Evolutionary conservation across 1,140 invertebrate species (phyloP).

Genomic region (Zaprionus tsacasi): DNA sequence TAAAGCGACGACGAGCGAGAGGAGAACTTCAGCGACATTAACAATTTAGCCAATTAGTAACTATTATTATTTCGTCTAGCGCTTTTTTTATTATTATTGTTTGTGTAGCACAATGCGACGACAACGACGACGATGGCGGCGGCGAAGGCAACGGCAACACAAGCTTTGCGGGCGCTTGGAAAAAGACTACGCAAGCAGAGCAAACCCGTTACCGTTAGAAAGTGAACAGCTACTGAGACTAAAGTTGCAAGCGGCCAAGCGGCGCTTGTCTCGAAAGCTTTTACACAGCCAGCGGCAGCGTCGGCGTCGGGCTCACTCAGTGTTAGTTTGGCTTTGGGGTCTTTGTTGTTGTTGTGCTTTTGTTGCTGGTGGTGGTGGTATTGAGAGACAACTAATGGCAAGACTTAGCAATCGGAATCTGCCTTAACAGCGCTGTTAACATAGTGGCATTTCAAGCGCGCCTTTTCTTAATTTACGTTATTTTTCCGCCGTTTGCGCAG

Average conservation of each 20-base stretch:
- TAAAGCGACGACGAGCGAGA: background rate
- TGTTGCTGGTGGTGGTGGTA: constrained; percentile 22
- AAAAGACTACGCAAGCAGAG: constrained; percentile 28
- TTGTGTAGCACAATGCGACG: constrained; percentile 58
- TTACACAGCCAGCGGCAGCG: constrained; percentile 20
- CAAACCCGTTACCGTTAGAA: constrained; percentile 56
- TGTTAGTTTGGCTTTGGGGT: constrained; percentile 24
- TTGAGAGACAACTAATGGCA: constrained; percentile 5
- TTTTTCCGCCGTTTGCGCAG: too few species aligned
- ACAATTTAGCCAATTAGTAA: constrained; percentile 57
- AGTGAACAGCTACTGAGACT: constrained; percentile 50
- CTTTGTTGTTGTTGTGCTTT: constrained; percentile 17
- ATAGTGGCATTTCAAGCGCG: background rate
- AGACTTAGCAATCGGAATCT: background rate
- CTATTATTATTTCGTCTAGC: constrained; percentile 67
- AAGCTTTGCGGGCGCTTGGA: constrained; percentile 24
- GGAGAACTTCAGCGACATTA: constrained; percentile 18
- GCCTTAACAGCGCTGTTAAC: constrained; percentile 15
- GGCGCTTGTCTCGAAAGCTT: constrained; percentile 44
- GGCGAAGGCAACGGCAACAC: constrained; percentile 35
- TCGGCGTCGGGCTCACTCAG: background rate
- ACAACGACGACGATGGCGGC: constrained; percentile 34
- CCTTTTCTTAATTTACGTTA: too few species aligned
- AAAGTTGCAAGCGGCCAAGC: constrained; percentile 31
- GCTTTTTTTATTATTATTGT: constrained; percentile 80